Evolutionary conservation across 37 sponge, comb jelly and placozoan species (phyloP).

Genomic region (Oscarella lobularis): DNA sequence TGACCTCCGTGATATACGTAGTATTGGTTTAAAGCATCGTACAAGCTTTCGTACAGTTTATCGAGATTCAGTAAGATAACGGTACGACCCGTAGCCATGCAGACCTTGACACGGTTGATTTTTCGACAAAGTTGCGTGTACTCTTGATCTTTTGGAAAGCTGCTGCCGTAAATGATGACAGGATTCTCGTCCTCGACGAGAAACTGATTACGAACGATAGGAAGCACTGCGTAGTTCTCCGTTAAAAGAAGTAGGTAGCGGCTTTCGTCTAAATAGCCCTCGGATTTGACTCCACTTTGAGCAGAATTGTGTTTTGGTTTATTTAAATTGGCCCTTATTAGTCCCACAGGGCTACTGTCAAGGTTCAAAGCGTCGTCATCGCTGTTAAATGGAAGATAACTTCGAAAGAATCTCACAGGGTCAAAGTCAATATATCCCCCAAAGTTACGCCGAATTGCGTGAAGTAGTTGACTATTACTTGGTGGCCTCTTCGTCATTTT

Average conservation of each 20-base stretch:
- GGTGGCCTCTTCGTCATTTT: neutral
- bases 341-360: neutral
- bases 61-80: constrained; percentile 32
- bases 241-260: neutral
- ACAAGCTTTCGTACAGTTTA: constrained; percentile 40
- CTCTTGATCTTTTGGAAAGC: constrained; percentile 46
- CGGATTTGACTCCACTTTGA: too few relatives aligned
- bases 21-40: constrained; percentile 43
- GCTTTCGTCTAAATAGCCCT: neutral
- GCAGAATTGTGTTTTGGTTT: too few relatives aligned
- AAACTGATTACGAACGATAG: neutral
- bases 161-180: constrained; percentile 38
- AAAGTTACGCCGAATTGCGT: constrained; percentile 26
- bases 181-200: neutral
- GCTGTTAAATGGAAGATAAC: neutral
- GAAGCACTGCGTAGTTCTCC: constrained; percentile 2
- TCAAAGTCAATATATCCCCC: constrained; percentile 20
- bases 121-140: constrained; percentile 44
- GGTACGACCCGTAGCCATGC: constrained; percentile 46
- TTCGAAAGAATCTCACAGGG: constrained; percentile 24
- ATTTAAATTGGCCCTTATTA: neutral
- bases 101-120: constrained; percentile 38
- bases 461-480: constrained; percentile 14
- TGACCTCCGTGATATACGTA: constrained; percentile 27
- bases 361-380: neutral